Conservation (phyloP, 2,888 invertebrate species). For the Lycia hirtaria region DNA sequence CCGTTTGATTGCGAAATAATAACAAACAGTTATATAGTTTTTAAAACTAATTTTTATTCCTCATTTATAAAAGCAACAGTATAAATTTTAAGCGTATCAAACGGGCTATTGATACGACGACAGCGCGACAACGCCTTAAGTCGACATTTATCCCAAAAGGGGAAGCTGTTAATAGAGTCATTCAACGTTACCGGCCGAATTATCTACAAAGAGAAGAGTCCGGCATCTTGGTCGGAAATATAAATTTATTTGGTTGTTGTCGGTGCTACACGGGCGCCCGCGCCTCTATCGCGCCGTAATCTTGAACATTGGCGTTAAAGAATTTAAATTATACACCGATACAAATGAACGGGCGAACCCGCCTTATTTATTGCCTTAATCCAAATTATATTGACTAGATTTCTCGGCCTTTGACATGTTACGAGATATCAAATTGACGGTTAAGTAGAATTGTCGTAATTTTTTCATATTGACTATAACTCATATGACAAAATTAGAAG, state of each 20-base stretch:
- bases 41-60: too few species aligned
- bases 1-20: too few species aligned
- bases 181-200: slow-evolving; percentile 84
- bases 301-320: slow-evolving; percentile 86
- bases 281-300: slow-evolving; percentile 82
- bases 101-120: slow-evolving; percentile 65
- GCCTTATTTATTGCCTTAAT: slow-evolving; percentile 83
- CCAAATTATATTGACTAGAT: slow-evolving; percentile 83
- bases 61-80: slow-evolving; percentile 11
- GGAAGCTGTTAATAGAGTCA: slow-evolving; percentile 86
- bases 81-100: slow-evolving; percentile 30
- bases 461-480: not conserved
- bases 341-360: slow-evolving; percentile 83
- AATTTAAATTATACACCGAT: slow-evolving; percentile 85
- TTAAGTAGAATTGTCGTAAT: slow-evolving; percentile 9
- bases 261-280: slow-evolving; percentile 81
- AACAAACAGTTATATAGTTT: too few species aligned
- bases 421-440: slow-evolving; percentile 55
- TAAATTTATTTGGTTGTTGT: slow-evolving; percentile 84
- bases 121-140: slow-evolving; percentile 66
- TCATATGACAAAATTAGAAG: too few species aligned
- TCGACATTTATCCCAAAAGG: slow-evolving; percentile 83
- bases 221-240: slow-evolving; percentile 80
- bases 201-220: slow-evolving; percentile 84
- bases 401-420: slow-evolving; percentile 69